Evolutionary conservation across 2,113 vertebrate species (phyloP).

Genomic region (Tachycineta bicolor): DNA sequence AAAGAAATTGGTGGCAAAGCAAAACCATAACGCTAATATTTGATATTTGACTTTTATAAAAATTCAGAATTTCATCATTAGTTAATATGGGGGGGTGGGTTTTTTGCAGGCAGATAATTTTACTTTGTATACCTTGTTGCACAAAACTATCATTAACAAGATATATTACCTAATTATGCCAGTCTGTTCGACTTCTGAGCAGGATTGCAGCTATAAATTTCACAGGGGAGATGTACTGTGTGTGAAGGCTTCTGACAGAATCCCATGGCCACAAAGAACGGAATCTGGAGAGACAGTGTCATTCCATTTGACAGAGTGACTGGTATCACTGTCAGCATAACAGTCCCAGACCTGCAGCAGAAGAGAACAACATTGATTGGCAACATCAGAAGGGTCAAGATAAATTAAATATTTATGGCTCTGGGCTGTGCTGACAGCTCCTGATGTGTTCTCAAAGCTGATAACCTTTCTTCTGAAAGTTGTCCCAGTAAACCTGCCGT

Average conservation of each 20-base stretch:
- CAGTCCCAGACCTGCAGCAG: constrained; percentile 41
- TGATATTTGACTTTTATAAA: neutral
- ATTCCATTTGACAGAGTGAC: constrained; percentile 57
- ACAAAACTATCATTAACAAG: constrained; percentile 9
- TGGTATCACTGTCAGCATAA: constrained; percentile 45
- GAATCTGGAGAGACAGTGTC: constrained; percentile 20
- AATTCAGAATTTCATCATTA: neutral
- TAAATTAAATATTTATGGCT: constrained; percentile 23
- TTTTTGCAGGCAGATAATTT: neutral
- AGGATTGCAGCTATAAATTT: neutral
- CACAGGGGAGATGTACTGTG: neutral
- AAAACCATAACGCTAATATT: neutral
- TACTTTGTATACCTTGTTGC: constrained; percentile 9
- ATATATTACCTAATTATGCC: neutral
- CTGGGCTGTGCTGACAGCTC: constrained; percentile 53
- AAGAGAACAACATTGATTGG: constrained; percentile 40
- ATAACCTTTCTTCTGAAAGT: constrained; percentile 11
- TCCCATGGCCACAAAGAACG: constrained; percentile 14
- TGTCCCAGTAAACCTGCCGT: neutral
- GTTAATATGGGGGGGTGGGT: fast-evolving
- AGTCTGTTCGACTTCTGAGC: neutral
- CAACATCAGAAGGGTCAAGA: constrained; percentile 61
- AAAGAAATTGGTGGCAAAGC: neutral
- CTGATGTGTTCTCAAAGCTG: constrained; percentile 10
- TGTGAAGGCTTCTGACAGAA: constrained; percentile 36